phyloP scores from a whole-genome alignment of 1,140 invertebrate species.

The Achroia grisella region DNA sequence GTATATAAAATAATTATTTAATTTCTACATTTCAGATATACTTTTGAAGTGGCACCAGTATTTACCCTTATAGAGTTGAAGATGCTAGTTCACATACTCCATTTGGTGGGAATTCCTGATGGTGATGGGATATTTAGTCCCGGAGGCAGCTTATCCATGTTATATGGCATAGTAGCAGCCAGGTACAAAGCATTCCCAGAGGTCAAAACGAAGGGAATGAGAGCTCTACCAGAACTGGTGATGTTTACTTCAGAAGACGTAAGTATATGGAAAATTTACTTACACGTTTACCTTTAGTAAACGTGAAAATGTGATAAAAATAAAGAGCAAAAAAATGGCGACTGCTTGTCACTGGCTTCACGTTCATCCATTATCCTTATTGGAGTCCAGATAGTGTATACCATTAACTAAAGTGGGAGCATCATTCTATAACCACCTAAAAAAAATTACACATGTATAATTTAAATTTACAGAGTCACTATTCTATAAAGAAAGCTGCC shows the following conservation, averaged over 20 bases:
- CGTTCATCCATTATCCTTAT: too few relatives aligned
- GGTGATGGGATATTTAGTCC: slow-evolving; percentile 84
- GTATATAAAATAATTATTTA: background rate
- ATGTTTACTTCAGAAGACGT: slow-evolving; percentile 86
- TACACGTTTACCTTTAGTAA: background rate
- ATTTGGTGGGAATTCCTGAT: slow-evolving; percentile 78
- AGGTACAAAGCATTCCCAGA: slow-evolving; percentile 83
- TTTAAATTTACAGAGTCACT: slow-evolving; percentile 79
- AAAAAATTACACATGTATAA: too few relatives aligned
- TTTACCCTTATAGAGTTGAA: slow-evolving; percentile 82
- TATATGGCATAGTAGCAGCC: slow-evolving; percentile 86
- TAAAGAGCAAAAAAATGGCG: too few relatives aligned
- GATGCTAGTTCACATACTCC: slow-evolving; percentile 76
- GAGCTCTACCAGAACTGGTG: slow-evolving; percentile 75
- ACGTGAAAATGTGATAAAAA: too few relatives aligned
- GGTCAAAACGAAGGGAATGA: slow-evolving; percentile 81
- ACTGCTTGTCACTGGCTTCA: too few relatives aligned
- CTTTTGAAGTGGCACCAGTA: slow-evolving; percentile 85
- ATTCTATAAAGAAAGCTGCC: slow-evolving; percentile 87
- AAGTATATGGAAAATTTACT: slow-evolving; percentile 26
- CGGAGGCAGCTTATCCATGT: slow-evolving; percentile 92
- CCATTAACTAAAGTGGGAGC: too few relatives aligned
- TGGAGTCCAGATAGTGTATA: too few relatives aligned
- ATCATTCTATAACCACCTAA: too few relatives aligned
- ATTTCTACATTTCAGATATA: slow-evolving; percentile 75